Conservation (phyloP, 2,888 invertebrate genomes). For the Lobophora halterata region DNA sequence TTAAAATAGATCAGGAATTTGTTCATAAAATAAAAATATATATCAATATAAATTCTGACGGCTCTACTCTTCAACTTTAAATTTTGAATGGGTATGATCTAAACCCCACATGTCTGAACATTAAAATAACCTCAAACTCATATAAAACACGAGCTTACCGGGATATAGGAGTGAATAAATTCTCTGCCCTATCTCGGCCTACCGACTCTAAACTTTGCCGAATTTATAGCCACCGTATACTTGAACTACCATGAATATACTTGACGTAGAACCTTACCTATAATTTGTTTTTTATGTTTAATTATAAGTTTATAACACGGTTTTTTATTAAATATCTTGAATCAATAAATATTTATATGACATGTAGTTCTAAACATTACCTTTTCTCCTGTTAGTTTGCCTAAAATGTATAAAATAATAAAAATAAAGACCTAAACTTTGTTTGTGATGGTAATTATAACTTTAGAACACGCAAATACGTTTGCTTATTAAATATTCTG, state of each 20-base stretch:
- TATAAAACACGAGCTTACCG: conserved; percentile 34
- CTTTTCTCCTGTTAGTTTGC: too few relatives aligned
- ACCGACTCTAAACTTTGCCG: conserved; percentile 39
- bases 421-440: too few relatives aligned
- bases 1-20: background rate
- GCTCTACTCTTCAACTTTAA: too few relatives aligned
- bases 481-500: background rate
- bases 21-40: background rate
- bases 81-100: background rate
- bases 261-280: conserved; percentile 45
- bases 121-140: conserved; percentile 24
- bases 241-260: conserved; percentile 45
- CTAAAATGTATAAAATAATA: too few relatives aligned
- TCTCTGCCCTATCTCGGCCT: conserved; percentile 36
- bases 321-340: too few relatives aligned
- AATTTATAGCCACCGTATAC: conserved; percentile 47
- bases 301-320: conserved; percentile 7
- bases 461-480: too few relatives aligned
- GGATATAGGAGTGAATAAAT: conserved; percentile 35
- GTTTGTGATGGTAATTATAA: too few relatives aligned
- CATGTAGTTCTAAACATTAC: too few relatives aligned
- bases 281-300: conserved; percentile 28
- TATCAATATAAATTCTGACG: too few relatives aligned
- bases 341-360: background rate
- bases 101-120: conserved; percentile 22